Percentiles rank a stretch among this genome's conserved stretches.
Conservation (phyloP, 2,113 vertebrate genomes). For the Oryzias woworae region DNA sequence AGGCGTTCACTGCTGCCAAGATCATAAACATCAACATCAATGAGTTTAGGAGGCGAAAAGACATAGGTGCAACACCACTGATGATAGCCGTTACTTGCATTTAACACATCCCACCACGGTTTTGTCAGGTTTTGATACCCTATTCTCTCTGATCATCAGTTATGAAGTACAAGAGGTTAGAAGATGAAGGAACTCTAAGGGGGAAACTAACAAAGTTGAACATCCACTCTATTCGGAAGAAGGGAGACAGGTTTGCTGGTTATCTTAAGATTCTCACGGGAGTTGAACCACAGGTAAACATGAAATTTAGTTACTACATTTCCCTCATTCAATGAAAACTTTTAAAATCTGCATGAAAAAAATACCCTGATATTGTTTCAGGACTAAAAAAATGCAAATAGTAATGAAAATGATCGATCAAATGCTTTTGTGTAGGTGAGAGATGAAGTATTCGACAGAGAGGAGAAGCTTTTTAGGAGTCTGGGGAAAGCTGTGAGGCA, state of each 20-base stretch:
- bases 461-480: slow-evolving; percentile 90
- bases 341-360: background rate
- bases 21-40: slow-evolving; percentile 93
- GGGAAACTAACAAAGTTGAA: slow-evolving; percentile 90
- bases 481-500: slow-evolving; percentile 90
- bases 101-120: background rate
- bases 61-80: slow-evolving; percentile 81
- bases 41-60: slow-evolving; percentile 93
- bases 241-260: slow-evolving; percentile 93
- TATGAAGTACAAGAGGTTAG: slow-evolving; percentile 91
- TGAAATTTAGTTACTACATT: no score
- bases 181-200: slow-evolving; percentile 91
- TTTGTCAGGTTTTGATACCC: background rate
- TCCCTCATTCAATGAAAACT: no score
- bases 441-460: slow-evolving; percentile 89
- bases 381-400: background rate
- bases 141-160: slow-evolving; percentile 74
- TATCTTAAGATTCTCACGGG: slow-evolving; percentile 91
- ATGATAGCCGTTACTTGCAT: background rate
- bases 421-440: slow-evolving; percentile 81
- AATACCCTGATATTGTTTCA: background rate
- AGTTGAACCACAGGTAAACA: slow-evolving; percentile 89
- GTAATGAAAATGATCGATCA: background rate
- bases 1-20: slow-evolving; percentile 83
- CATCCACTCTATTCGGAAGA: slow-evolving; percentile 96